Evolutionary conservation across 2,888 invertebrate genomes (phyloP).

Genomic region (Prosapia bicincta): DNA sequence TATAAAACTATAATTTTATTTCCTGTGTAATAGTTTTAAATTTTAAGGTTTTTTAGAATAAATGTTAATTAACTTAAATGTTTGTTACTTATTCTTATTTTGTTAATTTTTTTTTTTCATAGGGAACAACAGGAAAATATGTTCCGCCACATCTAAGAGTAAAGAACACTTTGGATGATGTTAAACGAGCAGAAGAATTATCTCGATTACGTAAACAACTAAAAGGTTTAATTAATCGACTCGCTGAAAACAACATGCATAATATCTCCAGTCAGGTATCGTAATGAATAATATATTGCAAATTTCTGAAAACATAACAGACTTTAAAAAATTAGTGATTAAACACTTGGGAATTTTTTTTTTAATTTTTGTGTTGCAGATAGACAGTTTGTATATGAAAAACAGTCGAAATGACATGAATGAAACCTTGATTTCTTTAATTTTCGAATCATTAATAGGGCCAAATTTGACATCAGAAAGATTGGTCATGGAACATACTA

Average conservation of each 20-base stretch:
- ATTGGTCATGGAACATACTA: conserved; percentile 77
- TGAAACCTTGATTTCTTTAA: conserved; percentile 64
- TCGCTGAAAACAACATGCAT: conserved; percentile 85
- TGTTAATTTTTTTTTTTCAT: background rate
- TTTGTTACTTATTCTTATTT: too few species aligned
- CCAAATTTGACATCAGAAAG: conserved; percentile 64
- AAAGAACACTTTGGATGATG: conserved; percentile 48
- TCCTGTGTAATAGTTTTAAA: too few species aligned
- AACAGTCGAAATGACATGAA: conserved; percentile 84
- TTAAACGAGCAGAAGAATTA: conserved; percentile 56
- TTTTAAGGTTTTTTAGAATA: too few species aligned
- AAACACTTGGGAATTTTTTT: background rate
- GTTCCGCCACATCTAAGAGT: conserved; percentile 78
- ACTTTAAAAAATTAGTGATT: too few species aligned
- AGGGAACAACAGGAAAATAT: conserved; percentile 56
- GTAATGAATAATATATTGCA: background rate
- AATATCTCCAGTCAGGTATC: conserved; percentile 62
- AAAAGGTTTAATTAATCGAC: conserved; percentile 83
- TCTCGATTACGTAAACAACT: conserved; percentile 70
- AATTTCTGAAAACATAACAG: background rate
- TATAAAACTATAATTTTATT: too few species aligned
- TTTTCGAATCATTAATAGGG: conserved; percentile 65
- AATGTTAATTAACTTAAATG: too few species aligned
- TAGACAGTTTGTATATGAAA: conserved; percentile 74
- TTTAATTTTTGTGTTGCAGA: conserved; percentile 47